Evolutionary conservation across 2,797 vertebrate species (phyloP).

Genomic region (Balearica regulorum): DNA sequence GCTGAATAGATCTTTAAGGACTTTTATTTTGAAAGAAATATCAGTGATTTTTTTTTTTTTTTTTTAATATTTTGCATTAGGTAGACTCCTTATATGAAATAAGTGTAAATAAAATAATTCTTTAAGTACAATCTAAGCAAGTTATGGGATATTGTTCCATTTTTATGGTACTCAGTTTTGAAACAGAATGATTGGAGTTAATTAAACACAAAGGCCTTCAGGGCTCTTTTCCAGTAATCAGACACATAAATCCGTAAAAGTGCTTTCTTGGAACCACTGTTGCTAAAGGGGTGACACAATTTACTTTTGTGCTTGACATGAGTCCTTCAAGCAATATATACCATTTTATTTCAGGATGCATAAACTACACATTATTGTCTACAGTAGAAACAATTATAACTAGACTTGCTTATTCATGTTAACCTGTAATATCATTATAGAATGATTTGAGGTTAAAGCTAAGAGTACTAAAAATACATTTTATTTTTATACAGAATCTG

Average conservation of each 20-base stretch:
- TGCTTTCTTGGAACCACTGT: conserved; percentile 1
- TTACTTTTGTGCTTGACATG: conserved; percentile 38
- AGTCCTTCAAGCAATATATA: background rate
- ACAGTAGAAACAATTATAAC: conserved; percentile 29
- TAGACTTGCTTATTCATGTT: conserved; percentile 12
- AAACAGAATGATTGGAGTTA: conserved; percentile 9
- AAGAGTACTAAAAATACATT: background rate
- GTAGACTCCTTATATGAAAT: background rate
- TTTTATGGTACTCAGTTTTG: background rate
- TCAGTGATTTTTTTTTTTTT: no score
- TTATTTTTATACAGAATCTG: background rate
- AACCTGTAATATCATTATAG: background rate
- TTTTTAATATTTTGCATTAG: background rate
- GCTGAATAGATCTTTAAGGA: background rate
- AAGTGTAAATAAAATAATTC: background rate
- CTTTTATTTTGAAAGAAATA: background rate
- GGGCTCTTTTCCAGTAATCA: conserved; percentile 34
- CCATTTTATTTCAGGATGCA: conserved; percentile 36
- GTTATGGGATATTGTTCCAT: background rate
- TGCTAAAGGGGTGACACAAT: conserved; percentile 18
- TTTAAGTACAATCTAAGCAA: background rate
- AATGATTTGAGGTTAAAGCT: conserved; percentile 15
- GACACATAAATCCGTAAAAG: conserved; percentile 34
- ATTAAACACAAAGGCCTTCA: conserved; percentile 11
- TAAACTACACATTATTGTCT: conserved; percentile 27